phyloP scores from a whole-genome alignment of 2,797 vertebrate genomes.

The Otus scops region DNA sequence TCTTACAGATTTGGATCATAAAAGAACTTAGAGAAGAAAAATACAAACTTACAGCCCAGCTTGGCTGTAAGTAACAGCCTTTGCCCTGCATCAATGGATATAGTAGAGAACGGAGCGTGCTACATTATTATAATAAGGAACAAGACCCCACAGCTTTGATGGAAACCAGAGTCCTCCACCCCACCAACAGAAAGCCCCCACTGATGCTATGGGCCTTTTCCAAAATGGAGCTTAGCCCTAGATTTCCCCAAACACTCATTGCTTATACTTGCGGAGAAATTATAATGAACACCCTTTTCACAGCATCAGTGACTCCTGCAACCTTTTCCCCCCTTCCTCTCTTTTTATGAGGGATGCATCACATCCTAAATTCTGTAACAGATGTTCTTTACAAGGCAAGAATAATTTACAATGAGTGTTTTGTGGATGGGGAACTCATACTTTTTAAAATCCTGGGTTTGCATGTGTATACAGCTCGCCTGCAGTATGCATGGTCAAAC shows the following conservation, averaged over 20 bases:
- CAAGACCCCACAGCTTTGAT: neutral
- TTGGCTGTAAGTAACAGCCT: constrained; percentile 2
- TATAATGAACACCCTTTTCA: neutral
- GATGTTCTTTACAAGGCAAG: constrained; percentile 36
- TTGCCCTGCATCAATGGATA: neutral
- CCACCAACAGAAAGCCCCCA: neutral
- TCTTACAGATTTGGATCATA: constrained; percentile 23
- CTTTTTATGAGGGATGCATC: neutral
- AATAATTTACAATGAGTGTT: neutral
- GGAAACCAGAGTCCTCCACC: neutral
- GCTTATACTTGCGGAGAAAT: neutral
- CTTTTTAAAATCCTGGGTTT: neutral
- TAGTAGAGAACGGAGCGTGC: neutral
- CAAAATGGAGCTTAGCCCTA: neutral
- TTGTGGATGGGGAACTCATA: neutral
- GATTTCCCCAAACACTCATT: neutral
- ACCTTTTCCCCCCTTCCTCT: neutral
- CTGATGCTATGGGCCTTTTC: neutral
- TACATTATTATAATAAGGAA: neutral
- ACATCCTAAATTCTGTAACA: constrained; percentile 24
- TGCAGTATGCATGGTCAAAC: neutral
- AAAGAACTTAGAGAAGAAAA: neutral
- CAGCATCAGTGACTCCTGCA: neutral
- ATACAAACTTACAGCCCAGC: neutral
- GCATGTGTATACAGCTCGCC: neutral